Conservation (phyloP, 2,113 vertebrate species). For the Phalacrocorax pelagicus region DNA sequence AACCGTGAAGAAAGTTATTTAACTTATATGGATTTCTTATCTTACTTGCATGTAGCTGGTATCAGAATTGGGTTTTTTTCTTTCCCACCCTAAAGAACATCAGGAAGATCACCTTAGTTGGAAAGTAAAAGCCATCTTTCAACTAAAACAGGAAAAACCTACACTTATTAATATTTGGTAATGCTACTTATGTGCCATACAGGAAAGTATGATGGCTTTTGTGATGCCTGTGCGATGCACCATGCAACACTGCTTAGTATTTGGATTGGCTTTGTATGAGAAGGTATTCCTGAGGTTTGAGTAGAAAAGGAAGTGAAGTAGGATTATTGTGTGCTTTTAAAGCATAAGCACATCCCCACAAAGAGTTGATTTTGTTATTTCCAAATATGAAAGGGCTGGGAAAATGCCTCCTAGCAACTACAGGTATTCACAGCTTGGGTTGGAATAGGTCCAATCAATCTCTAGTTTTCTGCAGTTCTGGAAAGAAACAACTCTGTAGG, state of each 20-base stretch:
- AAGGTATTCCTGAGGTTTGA: background rate
- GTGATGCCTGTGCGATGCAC: background rate
- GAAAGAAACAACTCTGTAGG: background rate
- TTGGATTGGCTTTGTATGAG: background rate
- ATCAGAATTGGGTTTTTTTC: background rate
- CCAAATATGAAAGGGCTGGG: background rate
- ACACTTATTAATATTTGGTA: background rate
- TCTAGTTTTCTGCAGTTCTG: background rate
- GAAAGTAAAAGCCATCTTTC: background rate
- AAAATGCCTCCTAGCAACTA: background rate
- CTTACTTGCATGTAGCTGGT: background rate
- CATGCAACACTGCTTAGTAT: background rate
- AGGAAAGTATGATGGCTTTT: background rate
- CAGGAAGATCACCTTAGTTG: background rate
- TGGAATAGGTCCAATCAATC: background rate
- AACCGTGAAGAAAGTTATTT: background rate
- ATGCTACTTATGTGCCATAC: accelerated
- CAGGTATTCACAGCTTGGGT: background rate
- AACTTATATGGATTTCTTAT: background rate
- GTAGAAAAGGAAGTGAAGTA: background rate
- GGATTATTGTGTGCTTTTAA: background rate
- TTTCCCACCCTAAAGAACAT: background rate
- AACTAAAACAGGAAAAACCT: background rate
- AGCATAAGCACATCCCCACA: background rate
- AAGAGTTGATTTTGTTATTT: background rate